phyloP scores from a whole-genome alignment of 2,888 invertebrate genomes.

The Phaedon cochleariae region DNA sequence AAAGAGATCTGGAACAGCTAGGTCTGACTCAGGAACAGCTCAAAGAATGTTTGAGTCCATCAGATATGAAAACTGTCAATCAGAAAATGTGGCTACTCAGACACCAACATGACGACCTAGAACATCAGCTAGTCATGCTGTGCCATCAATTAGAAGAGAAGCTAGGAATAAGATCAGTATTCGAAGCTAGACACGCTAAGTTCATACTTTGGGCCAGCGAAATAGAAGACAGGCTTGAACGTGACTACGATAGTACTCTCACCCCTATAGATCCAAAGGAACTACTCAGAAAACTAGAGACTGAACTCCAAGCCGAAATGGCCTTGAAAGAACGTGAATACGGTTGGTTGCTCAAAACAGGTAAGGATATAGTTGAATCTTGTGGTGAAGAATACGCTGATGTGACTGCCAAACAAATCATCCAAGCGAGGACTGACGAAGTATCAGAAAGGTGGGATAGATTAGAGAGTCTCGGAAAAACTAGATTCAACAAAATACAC shows the following conservation, averaged over 20 bases:
- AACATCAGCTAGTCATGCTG: conserved; percentile 77
- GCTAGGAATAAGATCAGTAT: conserved; percentile 74
- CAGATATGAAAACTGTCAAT: conserved; percentile 81
- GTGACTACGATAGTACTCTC: conserved; percentile 56
- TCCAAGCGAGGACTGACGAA: conserved; percentile 67
- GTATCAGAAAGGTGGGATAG: conserved; percentile 77
- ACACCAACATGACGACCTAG: conserved; percentile 83
- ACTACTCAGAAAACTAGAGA: conserved; percentile 74
- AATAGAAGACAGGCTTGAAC: conserved; percentile 72
- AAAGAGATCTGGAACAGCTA: conserved; percentile 74
- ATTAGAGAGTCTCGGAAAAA: conserved; percentile 74
- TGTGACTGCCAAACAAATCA: conserved; percentile 66
- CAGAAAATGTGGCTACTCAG: conserved; percentile 81
- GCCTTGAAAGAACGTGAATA: conserved; percentile 79
- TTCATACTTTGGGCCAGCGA: conserved; percentile 77
- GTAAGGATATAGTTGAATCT: conserved; percentile 71
- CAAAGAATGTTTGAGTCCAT: conserved; percentile 84
- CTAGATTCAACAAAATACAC: conserved; percentile 75
- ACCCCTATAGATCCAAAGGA: conserved; percentile 75
- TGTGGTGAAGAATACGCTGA: conserved; percentile 72
- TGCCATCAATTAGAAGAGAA: conserved; percentile 79
- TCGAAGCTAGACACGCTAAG: conserved; percentile 72
- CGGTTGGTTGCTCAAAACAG: conserved; percentile 78
- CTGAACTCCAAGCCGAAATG: conserved; percentile 80
- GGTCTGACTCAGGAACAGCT: conserved; percentile 82